These are phyloP conservation scores for Idaea biselata DNA, from an alignment of 2,888 invertebrate species.

Conservation along the genomic window DNA sequence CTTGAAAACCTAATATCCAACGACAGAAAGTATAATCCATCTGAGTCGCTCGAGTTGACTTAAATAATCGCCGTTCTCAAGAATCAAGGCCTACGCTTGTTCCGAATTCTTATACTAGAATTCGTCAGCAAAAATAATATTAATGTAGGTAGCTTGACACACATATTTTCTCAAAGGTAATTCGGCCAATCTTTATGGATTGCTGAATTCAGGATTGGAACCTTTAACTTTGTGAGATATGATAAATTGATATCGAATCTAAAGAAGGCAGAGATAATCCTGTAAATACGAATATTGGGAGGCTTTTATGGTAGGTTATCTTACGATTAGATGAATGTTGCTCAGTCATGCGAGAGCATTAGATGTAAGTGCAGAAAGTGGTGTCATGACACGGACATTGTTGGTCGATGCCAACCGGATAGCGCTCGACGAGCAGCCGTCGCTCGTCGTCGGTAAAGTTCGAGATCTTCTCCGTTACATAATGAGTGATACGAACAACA, in stretches of 20 bases:
- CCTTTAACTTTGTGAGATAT: not conserved
- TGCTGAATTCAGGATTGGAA: too few relatives aligned
- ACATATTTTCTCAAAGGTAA: not conserved
- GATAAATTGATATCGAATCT: not conserved
- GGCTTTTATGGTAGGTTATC: not conserved
- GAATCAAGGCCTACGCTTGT: conserved; percentile 14
- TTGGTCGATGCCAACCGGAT: not conserved
- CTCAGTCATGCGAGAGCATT: not conserved
- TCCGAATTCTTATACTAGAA: conserved; percentile 17
- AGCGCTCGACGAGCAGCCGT: not conserved
- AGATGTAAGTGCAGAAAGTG: not conserved
- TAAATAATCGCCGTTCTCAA: conserved; percentile 13
- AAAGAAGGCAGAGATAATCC: not conserved
- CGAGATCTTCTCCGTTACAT: not conserved
- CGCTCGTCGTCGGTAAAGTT: too few relatives aligned
- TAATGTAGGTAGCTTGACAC: not conserved
- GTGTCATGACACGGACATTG: not conserved
- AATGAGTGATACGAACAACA: not conserved
- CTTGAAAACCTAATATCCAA: not conserved
- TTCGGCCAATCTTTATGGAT: not conserved
- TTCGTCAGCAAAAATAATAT: not conserved
- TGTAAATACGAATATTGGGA: not conserved
- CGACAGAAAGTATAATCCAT: conserved; percentile 5
- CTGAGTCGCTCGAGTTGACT: conserved; percentile 17
- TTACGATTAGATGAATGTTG: not conserved